These are phyloP conservation scores for Fundulus diaphanus DNA, from an alignment of 2,797 vertebrate genomes.

Conservation along the genomic window DNA sequence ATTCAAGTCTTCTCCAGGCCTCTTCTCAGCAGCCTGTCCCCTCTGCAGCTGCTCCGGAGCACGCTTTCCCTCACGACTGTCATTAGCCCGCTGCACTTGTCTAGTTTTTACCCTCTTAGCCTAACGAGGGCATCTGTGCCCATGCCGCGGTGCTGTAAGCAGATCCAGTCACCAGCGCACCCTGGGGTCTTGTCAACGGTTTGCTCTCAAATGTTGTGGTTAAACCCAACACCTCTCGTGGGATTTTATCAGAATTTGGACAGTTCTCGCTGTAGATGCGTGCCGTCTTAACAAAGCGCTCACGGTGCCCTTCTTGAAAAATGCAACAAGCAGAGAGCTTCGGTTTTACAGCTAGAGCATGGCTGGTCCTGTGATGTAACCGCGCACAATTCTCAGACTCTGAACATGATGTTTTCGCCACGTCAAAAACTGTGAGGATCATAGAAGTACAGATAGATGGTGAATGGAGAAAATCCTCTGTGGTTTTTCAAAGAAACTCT, in stretches of 20 bases:
- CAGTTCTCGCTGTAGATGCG: constrained; percentile 26
- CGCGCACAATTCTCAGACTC: background rate
- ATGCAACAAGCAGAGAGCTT: constrained; percentile 24
- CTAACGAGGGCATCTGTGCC: constrained; percentile 47
- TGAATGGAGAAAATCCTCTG: background rate
- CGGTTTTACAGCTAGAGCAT: background rate
- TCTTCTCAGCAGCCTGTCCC: constrained; percentile 19
- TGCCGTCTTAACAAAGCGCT: constrained; percentile 39
- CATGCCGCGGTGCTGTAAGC: constrained; percentile 51
- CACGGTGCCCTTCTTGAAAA: constrained; percentile 28
- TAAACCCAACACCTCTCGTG: constrained; percentile 75
- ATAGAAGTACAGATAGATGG: background rate
- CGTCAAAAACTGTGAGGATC: background rate
- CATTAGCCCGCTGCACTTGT: constrained; percentile 45
- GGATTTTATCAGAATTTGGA: constrained; percentile 49
- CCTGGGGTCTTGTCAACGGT: constrained; percentile 66
- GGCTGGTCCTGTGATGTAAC: background rate
- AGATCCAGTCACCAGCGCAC: constrained; percentile 66
- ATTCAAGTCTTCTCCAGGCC: background rate
- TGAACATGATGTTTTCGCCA: background rate
- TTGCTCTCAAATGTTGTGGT: constrained; percentile 75
- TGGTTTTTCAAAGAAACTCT: background rate
- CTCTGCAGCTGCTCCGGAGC: constrained; percentile 21
- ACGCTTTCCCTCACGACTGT: constrained; percentile 24
- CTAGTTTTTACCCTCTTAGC: constrained; percentile 58